Evolutionary conservation across 2,888 invertebrate genomes (phyloP).

Genomic region (Taphrorychus bicolor): DNA sequence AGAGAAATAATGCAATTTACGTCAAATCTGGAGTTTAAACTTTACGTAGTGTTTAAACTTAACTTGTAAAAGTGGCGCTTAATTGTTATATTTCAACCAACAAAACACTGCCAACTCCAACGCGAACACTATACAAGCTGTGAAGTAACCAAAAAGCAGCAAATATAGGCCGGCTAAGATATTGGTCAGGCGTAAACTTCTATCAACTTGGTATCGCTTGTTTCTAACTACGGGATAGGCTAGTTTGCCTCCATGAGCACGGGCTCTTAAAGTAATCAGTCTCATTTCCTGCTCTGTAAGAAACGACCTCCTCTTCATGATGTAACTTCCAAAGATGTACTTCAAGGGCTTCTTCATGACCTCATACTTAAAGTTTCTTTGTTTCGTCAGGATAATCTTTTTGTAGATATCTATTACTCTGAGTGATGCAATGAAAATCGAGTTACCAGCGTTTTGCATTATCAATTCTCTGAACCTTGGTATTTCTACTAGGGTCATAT

Average conservation of each 20-base stretch:
- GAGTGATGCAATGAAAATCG: not conserved
- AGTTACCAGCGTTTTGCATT: not conserved
- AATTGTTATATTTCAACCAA: no score
- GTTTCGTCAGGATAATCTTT: not conserved
- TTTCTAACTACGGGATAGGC: no score
- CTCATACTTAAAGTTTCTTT: not conserved
- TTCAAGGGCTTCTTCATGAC: not conserved
- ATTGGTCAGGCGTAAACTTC: no score
- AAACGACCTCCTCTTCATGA: slow-evolving; percentile 7
- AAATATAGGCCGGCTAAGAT: no score
- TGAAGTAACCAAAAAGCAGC: no score
- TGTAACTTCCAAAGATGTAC: slow-evolving; percentile 1
- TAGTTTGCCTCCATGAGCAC: not conserved
- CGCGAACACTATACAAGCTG: no score
- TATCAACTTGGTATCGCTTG: no score
- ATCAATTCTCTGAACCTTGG: not conserved
- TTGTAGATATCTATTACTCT: slow-evolving; percentile 4
- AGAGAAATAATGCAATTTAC: no score
- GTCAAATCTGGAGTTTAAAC: no score
- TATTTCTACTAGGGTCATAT: not conserved
- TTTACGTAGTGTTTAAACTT: no score
- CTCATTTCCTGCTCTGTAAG: not conserved
- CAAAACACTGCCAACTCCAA: no score
- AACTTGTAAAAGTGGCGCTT: no score
- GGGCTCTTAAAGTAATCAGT: not conserved